phyloP scores from a whole-genome alignment of 2,797 vertebrate genomes.

The Bradypodion ventrale region DNA sequence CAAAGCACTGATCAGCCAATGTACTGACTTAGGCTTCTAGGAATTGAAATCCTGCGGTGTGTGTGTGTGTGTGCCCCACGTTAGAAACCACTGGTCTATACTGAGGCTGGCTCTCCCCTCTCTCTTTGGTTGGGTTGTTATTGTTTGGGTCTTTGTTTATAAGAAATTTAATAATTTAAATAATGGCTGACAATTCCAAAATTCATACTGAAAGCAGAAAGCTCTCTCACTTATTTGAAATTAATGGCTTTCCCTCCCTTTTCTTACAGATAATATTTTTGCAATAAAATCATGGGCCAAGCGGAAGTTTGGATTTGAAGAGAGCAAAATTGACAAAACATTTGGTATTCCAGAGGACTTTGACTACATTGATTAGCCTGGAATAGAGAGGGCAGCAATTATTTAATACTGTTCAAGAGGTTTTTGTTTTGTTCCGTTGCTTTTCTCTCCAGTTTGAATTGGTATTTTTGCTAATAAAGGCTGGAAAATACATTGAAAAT shows the following conservation, averaged over 20 bases:
- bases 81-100: too few relatives aligned
- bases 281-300: constrained; percentile 98
- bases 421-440: constrained; percentile 19
- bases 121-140: too few relatives aligned
- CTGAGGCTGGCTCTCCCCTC: too few relatives aligned
- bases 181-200: neutral
- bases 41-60: too few relatives aligned
- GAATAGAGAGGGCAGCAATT: constrained; percentile 48
- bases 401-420: constrained; percentile 27
- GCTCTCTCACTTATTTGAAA: neutral
- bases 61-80: too few relatives aligned
- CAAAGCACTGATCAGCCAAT: too few relatives aligned
- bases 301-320: constrained; percentile 94
- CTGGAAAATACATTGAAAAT: constrained; percentile 18
- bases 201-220: neutral
- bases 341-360: constrained; percentile 98
- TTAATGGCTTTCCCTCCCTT: constrained; percentile 54
- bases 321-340: constrained; percentile 89
- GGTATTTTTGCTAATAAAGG: constrained; percentile 69
- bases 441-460: constrained; percentile 24
- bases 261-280: constrained; percentile 91
- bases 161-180: too few relatives aligned
- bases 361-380: constrained; percentile 89
- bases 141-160: too few relatives aligned
- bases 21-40: too few relatives aligned